Conservation (phyloP, 2,113 vertebrate genomes). For the Eleginops maclovinus region DNA sequence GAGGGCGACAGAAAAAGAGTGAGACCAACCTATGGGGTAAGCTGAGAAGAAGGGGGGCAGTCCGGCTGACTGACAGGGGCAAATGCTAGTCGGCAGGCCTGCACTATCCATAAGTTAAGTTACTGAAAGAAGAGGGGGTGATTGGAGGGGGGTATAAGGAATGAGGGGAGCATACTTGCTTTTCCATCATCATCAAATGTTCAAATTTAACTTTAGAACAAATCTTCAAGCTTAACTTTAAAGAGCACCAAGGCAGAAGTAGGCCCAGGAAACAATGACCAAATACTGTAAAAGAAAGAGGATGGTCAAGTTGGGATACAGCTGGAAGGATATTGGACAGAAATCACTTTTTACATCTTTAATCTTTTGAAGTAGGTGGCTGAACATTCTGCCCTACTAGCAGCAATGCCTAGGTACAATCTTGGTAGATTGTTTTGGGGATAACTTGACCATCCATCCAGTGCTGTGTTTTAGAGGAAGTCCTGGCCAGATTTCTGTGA, state of each 20-base stretch:
- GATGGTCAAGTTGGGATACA: conserved; percentile 12
- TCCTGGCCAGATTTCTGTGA: background rate
- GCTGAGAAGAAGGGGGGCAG: conserved; percentile 81
- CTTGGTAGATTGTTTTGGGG: background rate
- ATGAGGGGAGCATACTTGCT: conserved; percentile 47
- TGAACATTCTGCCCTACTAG: background rate
- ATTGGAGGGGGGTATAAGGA: conserved; percentile 48
- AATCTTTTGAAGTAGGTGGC: background rate
- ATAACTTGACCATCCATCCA: background rate
- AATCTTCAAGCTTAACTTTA: conserved; percentile 71
- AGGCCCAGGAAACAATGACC: conserved; percentile 55
- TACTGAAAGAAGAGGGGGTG: conserved; percentile 45
- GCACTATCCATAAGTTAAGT: conserved; percentile 76
- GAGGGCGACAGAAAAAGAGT: conserved; percentile 80
- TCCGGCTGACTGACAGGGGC: conserved; percentile 84
- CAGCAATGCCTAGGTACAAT: background rate
- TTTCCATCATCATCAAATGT: conserved; percentile 76
- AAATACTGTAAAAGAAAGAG: conserved; percentile 56
- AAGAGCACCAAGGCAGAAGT: conserved; percentile 40
- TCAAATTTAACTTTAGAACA: conserved; percentile 79
- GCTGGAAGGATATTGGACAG: background rate
- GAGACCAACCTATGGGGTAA: conserved; percentile 82
- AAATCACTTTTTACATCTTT: background rate
- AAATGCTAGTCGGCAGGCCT: conserved; percentile 78
- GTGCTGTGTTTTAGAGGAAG: background rate